Base-by-base conservation (phyloP, 2,797 vertebrate genomes). In the Spinus pinus region DNA sequence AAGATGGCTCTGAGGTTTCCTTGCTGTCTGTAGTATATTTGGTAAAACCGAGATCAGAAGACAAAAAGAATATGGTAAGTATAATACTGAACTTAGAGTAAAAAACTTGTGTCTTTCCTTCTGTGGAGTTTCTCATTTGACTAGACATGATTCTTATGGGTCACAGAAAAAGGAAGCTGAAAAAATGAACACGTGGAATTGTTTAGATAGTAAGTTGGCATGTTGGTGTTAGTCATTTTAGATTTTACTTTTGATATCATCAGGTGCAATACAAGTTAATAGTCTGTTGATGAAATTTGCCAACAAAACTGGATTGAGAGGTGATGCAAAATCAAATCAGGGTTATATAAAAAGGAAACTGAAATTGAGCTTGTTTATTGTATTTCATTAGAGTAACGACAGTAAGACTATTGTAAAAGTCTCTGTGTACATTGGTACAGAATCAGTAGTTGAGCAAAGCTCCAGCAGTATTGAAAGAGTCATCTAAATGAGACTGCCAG, bases 21-120 rank as follows among this genome's bases (percentile, higher is more conserved):
- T 86, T 81, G 31, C 51, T 81, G 14, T 51, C 46, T 83, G 25
- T 83, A 27, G 31, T 88, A 72, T 81, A 42, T 92, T 74, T 86
- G 50, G 25, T 92, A 91, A 89, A 94, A 33, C 33, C 67, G 72
- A 79, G 65, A 33, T 74, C 61, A 93, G 73, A 86, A 88, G 70
- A 66, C 67, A 37, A 39, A 72, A 91, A 54, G 17, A 78, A 22
- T 72, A 42, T 60, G 89, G 73, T 96, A 90, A 91, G 91, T 95
- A 78, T 81, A 60, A 70, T 79, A 42, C 4, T 62, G 54, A 90
- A 66, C 35, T 74, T 81, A 7, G 6, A 56, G 37, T 28, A 39
- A 85, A 89, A 71, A 21, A 16, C 8, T 11, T 54, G 2, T 18
- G 16, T 58, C 39, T 57, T 62, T 28, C 37, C n/a, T 93, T 85